Evolutionary conservation across 2,797 vertebrate genomes (phyloP).

Genomic region (Pagetopsis macropterus): DNA sequence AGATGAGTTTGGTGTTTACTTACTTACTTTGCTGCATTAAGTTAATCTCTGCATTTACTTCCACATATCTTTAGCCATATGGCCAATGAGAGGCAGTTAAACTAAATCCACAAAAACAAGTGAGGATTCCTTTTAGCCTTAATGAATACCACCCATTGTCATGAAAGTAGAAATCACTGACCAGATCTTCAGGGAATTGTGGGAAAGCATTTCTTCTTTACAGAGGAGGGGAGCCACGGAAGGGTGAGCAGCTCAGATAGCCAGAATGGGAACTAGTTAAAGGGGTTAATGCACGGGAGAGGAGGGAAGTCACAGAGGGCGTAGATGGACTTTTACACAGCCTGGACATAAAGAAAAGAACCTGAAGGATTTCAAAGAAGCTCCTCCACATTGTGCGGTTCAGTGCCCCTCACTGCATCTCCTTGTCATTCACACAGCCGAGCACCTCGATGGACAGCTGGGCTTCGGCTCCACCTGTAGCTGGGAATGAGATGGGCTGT

Average conservation of each 20-base stretch:
- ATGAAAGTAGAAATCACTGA: slow-evolving; percentile 55
- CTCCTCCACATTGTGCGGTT: slow-evolving; percentile 76
- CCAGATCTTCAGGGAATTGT: slow-evolving; percentile 57
- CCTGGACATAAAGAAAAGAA: slow-evolving; percentile 79
- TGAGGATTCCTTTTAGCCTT: slow-evolving; percentile 34
- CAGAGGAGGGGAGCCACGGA: slow-evolving; percentile 50
- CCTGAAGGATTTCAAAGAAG: slow-evolving; percentile 76
- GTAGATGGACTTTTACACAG: slow-evolving; percentile 78
- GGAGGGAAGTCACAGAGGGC: slow-evolving; percentile 67
- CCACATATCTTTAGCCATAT: slow-evolving; percentile 69
- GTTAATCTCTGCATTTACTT: slow-evolving; percentile 69
- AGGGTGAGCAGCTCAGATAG: slow-evolving; percentile 66
- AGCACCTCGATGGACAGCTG: slow-evolving; percentile 79
- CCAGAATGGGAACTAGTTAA: slow-evolving; percentile 57
- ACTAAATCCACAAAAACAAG: slow-evolving; percentile 62
- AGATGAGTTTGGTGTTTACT: slow-evolving; percentile 55
- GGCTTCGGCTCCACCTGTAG: slow-evolving; percentile 59
- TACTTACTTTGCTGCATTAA: slow-evolving; percentile 57
- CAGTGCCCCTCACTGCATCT: slow-evolving; percentile 70
- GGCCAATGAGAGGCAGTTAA: slow-evolving; percentile 55
- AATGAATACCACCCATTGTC: slow-evolving; percentile 65
- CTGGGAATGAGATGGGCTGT: slow-evolving; percentile 70
- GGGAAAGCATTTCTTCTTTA: slow-evolving; percentile 62
- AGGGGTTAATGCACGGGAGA: slow-evolving; percentile 55
- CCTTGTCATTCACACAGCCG: slow-evolving; percentile 80